Conservation (phyloP, 2,797 vertebrate genomes). For the Rhinatrema bivittatum region DNA sequence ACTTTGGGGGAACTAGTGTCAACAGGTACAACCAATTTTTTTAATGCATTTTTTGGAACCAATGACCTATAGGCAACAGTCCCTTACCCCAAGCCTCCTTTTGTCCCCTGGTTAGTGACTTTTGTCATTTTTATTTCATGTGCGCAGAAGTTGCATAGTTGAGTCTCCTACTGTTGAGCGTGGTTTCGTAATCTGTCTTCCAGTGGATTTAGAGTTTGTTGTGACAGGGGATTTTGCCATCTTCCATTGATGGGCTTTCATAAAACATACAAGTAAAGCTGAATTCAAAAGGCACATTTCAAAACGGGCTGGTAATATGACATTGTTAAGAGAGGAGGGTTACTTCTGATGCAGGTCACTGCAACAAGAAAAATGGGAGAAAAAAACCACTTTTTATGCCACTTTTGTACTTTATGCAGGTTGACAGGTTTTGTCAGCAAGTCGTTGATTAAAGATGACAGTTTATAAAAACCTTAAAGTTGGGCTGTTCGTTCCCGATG, state of each 20-base stretch:
- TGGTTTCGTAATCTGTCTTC: too few relatives aligned
- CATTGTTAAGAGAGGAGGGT: conserved; percentile 9
- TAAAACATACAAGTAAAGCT: neutral
- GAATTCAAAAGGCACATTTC: conserved; percentile 3
- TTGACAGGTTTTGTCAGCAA: conserved; percentile 30
- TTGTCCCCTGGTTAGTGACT: too few relatives aligned
- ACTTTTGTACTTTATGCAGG: conserved; percentile 20
- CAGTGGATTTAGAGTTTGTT: too few relatives aligned
- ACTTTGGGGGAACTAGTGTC: too few relatives aligned
- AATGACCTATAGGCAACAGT: too few relatives aligned
- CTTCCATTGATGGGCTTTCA: conserved; percentile 2
- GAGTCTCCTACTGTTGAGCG: too few relatives aligned
- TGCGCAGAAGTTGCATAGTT: too few relatives aligned
- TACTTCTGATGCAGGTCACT: conserved; percentile 6
- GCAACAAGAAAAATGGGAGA: neutral
- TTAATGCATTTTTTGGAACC: too few relatives aligned
- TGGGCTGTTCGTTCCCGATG: conserved; percentile 43
- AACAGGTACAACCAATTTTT: too few relatives aligned
- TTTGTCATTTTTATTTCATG: too few relatives aligned
- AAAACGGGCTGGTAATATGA: conserved; percentile 1
- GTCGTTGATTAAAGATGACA: conserved; percentile 51
- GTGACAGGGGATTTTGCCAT: too few relatives aligned
- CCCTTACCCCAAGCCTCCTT: too few relatives aligned
- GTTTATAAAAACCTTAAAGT: conserved; percentile 48
- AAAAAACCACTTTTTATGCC: conserved; percentile 9